A percentile compares a stretch with the other conserved stretches of the same genome.
These are phyloP conservation scores for Zoanthus gigantus DNA, from an alignment of 92 coral and sea anemone genomes.

Conservation along the genomic window DNA sequence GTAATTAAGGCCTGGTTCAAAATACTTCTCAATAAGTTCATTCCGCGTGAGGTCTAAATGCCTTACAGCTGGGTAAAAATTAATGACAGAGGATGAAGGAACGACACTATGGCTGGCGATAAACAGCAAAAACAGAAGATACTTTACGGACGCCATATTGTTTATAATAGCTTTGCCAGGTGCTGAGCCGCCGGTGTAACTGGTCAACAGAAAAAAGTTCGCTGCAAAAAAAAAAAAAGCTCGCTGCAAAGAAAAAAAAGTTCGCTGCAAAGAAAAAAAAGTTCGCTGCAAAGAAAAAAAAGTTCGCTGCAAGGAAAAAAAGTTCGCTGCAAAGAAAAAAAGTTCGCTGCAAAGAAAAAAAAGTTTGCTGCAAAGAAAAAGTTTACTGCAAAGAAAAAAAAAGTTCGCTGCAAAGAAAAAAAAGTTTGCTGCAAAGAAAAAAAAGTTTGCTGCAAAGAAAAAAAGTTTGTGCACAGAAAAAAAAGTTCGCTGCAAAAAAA, in stretches of 20 bases:
- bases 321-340: too few species aligned
- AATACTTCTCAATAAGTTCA: not conserved
- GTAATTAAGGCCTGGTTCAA: not conserved
- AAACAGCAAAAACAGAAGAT: constrained; percentile 2
- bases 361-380: not conserved
- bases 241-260: not conserved
- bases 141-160: not conserved
- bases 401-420: not conserved
- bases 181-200: not conserved
- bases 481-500: too few species aligned
- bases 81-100: not conserved
- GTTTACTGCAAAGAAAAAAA: too few species aligned
- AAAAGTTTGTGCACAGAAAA: too few species aligned
- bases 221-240: not conserved
- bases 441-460: too few species aligned
- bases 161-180: not conserved
- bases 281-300: not conserved
- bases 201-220: not conserved
- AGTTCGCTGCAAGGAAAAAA: too few species aligned
- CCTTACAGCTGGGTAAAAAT: not conserved
- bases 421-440: too few species aligned
- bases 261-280: not conserved
- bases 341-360: not conserved
- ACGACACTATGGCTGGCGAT: not conserved
- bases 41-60: not conserved